Percentiles rank a stretch among this genome's conserved stretches.
Conservation (phyloP, 1,140 invertebrate genomes). For the Carcinoscorpius rotundicauda region DNA sequence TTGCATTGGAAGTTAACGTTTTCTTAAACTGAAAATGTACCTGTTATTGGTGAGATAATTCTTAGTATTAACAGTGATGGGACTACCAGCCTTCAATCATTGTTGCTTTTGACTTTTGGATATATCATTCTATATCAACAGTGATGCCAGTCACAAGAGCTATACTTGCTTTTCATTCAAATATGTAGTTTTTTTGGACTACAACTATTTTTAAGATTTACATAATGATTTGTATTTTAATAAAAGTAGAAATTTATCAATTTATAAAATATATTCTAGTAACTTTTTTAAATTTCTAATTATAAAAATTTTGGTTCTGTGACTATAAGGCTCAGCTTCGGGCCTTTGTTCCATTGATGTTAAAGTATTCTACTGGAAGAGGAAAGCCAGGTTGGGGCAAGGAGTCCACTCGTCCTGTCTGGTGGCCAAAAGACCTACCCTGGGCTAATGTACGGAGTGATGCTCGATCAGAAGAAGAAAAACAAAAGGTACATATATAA, state of each 20-base stretch:
- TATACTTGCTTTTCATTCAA: no score
- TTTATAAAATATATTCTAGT: not conserved
- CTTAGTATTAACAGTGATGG: no score
- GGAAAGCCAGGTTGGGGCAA: constrained; percentile 95
- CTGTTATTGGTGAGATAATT: no score
- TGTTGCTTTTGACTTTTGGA: no score
- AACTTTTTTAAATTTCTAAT: not conserved
- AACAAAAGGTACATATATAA: constrained; percentile 65
- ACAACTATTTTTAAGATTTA: no score
- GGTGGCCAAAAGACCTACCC: constrained; percentile 92
- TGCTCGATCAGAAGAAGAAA: constrained; percentile 84
- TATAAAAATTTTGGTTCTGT: not conserved
- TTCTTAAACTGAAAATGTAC: no score
- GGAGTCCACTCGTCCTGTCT: constrained; percentile 83
- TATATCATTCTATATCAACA: no score
- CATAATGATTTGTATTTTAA: no score
- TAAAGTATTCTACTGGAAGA: constrained; percentile 89
- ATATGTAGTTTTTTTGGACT: no score
- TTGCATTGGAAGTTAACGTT: no score
- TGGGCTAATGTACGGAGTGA: constrained; percentile 97
- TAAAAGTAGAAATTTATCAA: not conserved
- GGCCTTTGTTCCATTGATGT: constrained; percentile 91
- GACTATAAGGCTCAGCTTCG: constrained; percentile 63
- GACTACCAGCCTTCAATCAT: no score
- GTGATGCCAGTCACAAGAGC: no score